Evolutionary conservation across 2,888 invertebrate species (phyloP).

Genomic region (Artemia sinica): DNA sequence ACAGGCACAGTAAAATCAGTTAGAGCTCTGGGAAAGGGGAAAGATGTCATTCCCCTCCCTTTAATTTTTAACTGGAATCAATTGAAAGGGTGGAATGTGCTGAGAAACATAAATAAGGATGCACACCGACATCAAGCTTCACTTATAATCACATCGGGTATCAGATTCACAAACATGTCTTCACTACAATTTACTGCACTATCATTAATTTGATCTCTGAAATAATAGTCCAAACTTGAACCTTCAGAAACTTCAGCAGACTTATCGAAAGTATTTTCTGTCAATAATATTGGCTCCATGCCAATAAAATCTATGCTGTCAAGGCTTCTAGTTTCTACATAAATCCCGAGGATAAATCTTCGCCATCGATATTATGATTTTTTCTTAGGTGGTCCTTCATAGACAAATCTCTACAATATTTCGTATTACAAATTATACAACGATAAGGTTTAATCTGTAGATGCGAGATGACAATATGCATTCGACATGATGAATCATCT

Average conservation of each 20-base stretch:
- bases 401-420: not conserved
- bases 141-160: not conserved
- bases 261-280: not conserved
- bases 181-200: not conserved
- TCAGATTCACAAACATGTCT: not conserved
- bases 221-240: not conserved
- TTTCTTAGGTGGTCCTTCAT: not conserved
- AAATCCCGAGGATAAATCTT: not conserved
- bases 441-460: not conserved
- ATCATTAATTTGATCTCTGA: not conserved
- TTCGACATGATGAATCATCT: not conserved
- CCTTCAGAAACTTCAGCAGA: not conserved
- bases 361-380: not conserved
- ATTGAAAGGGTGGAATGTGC: too few relatives aligned
- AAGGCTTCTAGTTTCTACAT: not conserved
- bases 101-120: too few relatives aligned
- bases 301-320: conserved; percentile 4
- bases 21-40: too few relatives aligned
- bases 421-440: not conserved
- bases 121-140: too few relatives aligned
- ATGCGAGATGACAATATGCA: not conserved
- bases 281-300: not conserved
- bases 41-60: too few relatives aligned
- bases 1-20: too few relatives aligned
- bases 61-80: too few relatives aligned